phyloP scores from a whole-genome alignment of 2,797 vertebrate genomes.

The Melanotaenia nigrans region DNA sequence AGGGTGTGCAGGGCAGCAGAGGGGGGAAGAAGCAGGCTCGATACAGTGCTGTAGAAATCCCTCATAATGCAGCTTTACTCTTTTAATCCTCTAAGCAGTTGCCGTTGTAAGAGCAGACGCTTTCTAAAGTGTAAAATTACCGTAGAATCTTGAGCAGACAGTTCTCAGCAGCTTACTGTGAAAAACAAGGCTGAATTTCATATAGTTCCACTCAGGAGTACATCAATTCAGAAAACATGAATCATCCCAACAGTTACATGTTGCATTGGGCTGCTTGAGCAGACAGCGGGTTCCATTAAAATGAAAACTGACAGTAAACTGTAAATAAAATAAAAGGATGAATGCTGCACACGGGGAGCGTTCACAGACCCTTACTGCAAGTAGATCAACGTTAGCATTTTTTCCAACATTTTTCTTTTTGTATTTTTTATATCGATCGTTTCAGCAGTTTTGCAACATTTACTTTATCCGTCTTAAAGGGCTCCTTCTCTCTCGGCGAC shows the following conservation, averaged over 20 bases:
- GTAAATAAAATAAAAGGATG: background rate
- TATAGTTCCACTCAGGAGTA: background rate
- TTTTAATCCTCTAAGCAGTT: background rate
- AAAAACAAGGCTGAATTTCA: background rate
- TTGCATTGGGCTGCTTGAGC: background rate
- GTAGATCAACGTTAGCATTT: background rate
- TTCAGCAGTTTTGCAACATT: background rate
- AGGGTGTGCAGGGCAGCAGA: background rate
- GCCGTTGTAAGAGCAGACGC: background rate
- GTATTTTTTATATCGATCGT: background rate
- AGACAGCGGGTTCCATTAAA: slow-evolving; percentile 5
- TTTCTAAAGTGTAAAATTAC: background rate
- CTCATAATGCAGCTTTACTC: background rate
- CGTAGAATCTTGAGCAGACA: background rate
- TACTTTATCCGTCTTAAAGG: background rate
- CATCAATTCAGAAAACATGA: slow-evolving; percentile 3
- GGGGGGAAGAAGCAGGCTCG: background rate
- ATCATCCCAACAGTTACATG: background rate
- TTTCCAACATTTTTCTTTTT: background rate
- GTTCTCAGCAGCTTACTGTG: background rate
- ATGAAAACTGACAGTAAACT: background rate
- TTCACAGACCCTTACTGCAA: background rate
- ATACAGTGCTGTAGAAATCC: background rate
- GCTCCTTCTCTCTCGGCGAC: background rate
- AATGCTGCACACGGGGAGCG: background rate